Conservation (phyloP, 2,797 vertebrate species). For the Epinephelus coioides region DNA sequence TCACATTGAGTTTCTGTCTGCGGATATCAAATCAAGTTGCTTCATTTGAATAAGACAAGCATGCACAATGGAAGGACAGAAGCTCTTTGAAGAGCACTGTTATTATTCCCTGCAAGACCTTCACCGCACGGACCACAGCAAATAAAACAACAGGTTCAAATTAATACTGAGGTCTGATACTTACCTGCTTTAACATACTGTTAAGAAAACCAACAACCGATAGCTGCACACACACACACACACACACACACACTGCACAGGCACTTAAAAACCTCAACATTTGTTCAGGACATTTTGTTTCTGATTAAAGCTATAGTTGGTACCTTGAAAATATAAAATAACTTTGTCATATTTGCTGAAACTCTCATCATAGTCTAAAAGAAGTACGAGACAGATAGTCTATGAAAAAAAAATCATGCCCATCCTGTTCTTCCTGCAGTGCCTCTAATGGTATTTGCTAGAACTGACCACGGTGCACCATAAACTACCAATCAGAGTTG, state of each 20-base stretch:
- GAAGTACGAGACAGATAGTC: too few species aligned
- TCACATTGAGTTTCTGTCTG: constrained; percentile 72
- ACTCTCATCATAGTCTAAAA: too few species aligned
- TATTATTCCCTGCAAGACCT: constrained; percentile 10
- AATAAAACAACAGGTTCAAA: not conserved
- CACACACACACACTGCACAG: not conserved
- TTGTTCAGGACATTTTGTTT: constrained; percentile 6
- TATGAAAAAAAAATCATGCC: too few species aligned
- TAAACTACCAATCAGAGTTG: too few species aligned
- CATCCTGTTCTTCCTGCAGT: too few species aligned
- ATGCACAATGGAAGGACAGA: constrained; percentile 50
- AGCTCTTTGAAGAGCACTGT: constrained; percentile 47
- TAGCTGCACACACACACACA: constrained; percentile 11
- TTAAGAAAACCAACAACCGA: not conserved
- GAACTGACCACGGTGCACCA: too few species aligned
- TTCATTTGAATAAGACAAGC: constrained; percentile 73
- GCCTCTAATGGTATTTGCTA: too few species aligned
- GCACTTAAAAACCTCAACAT: not conserved
- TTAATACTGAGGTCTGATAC: not conserved
- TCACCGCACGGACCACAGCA: constrained; percentile 32
- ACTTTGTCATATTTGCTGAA: too few species aligned
- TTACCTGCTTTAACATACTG: not conserved
- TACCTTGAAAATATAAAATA: too few species aligned
- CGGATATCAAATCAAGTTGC: constrained; percentile 79
- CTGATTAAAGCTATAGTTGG: not conserved